phyloP scores from a whole-genome alignment of 2,797 vertebrate species.

The Protonibea diacanthus region DNA sequence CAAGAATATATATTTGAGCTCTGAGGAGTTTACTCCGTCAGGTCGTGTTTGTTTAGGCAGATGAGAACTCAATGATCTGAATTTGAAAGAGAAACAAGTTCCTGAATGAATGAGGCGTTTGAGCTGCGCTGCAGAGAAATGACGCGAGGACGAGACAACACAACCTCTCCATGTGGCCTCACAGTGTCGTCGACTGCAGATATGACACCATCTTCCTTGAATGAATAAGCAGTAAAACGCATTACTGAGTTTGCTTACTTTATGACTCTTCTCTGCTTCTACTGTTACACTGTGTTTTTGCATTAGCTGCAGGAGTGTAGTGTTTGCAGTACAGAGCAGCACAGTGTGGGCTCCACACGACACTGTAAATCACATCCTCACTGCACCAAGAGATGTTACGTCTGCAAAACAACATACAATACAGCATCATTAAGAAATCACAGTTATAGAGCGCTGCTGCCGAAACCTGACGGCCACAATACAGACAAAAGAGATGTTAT shows the following conservation, averaged over 20 bases:
- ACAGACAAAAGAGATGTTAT: neutral
- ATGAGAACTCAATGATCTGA: conserved; percentile 3
- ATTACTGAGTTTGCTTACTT: conserved; percentile 1
- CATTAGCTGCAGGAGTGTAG: neutral
- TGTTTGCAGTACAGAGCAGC: neutral
- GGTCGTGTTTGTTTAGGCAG: neutral
- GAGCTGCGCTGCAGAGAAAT: neutral
- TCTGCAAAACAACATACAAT: neutral
- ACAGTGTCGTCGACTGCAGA: neutral
- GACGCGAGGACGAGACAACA: neutral
- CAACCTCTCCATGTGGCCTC: neutral
- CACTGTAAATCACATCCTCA: neutral
- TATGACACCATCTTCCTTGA: neutral
- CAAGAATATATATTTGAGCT: conserved; percentile 2
- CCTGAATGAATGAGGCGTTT: neutral
- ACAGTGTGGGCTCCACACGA: neutral
- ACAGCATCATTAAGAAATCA: neutral
- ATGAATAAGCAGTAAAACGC: neutral
- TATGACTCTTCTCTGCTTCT: neutral
- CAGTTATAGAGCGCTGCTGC: neutral
- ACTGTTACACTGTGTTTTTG: neutral
- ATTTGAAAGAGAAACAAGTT: no score
- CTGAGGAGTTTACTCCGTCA: neutral
- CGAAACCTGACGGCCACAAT: neutral
- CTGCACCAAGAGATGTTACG: neutral